Conservation (phyloP, 2,888 invertebrate genomes). For the Brachylomia viminalis region DNA sequence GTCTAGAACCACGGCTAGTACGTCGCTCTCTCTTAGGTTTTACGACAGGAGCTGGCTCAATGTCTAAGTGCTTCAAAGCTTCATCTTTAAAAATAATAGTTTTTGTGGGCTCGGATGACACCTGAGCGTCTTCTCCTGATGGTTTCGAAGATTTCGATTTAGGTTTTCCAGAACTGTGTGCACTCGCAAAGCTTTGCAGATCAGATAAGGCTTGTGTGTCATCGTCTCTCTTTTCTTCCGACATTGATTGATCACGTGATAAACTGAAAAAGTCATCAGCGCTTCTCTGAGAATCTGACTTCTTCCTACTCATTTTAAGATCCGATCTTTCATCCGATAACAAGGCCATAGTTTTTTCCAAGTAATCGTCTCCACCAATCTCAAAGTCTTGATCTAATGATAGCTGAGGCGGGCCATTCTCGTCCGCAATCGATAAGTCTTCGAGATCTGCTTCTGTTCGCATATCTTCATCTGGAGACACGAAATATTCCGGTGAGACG, state of each 20-base stretch:
- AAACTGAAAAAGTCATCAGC: slow-evolving; percentile 92
- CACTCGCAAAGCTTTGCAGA: slow-evolving; percentile 92
- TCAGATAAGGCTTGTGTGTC: slow-evolving; percentile 90
- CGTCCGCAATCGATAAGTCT: slow-evolving; percentile 95
- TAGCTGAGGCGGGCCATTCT: slow-evolving; percentile 87
- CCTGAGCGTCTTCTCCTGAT: slow-evolving; percentile 79
- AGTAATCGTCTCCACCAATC: slow-evolving; percentile 90
- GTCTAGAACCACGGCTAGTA: slow-evolving; percentile 85
- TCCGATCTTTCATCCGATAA: slow-evolving; percentile 89
- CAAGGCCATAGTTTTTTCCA: slow-evolving; percentile 86
- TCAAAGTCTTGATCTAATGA: slow-evolving; percentile 90
- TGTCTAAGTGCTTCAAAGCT: slow-evolving; percentile 64
- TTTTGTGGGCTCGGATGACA: slow-evolving; percentile 79
- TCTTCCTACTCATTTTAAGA: slow-evolving; percentile 91
- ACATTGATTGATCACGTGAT: slow-evolving; percentile 91
- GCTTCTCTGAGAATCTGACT: slow-evolving; percentile 91
- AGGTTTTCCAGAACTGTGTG: slow-evolving; percentile 90
- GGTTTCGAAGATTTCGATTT: slow-evolving; percentile 81
- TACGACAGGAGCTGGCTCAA: slow-evolving; percentile 62
- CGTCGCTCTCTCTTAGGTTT: slow-evolving; percentile 81
- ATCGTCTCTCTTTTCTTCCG: slow-evolving; percentile 91
- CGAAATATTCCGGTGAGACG: slow-evolving; percentile 96
- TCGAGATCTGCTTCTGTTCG: slow-evolving; percentile 96
- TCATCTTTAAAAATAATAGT: slow-evolving; percentile 81
- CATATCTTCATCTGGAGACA: slow-evolving; percentile 94